Evolutionary conservation across 2,797 vertebrate genomes (phyloP).

Genomic region (Thamnophis elegans): DNA sequence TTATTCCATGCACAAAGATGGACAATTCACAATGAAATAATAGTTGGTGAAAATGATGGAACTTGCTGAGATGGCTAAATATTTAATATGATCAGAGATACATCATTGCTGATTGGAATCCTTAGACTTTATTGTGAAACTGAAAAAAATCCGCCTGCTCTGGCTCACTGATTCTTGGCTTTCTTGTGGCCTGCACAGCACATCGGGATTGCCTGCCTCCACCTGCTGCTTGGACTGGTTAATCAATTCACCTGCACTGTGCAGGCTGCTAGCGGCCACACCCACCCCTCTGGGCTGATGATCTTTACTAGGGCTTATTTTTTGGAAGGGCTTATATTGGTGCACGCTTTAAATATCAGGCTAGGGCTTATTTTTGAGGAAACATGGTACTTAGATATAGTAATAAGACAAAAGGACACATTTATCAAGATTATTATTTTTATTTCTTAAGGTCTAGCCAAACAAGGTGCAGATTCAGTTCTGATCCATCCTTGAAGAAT

Average conservation of each 20-base stretch:
- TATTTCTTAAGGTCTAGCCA: not conserved
- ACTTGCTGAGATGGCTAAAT: not conserved
- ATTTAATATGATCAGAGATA: not conserved
- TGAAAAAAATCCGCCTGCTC: not conserved
- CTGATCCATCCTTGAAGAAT: not conserved
- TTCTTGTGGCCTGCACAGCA: no score
- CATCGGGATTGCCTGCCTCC: no score
- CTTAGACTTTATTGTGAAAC: not conserved
- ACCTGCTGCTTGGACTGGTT: no score
- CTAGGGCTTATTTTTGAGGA: no score
- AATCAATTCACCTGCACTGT: no score
- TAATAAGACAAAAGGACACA: not conserved
- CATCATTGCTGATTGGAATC: not conserved
- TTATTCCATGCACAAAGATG: not conserved
- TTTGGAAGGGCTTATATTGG: no score
- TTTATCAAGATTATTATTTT: constrained; percentile 46
- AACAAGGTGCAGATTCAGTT: not conserved
- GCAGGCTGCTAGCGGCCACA: no score
- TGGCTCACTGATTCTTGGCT: no score
- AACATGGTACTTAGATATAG: not conserved
- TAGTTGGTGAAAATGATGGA: not conserved
- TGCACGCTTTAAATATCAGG: no score
- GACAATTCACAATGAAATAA: not conserved
- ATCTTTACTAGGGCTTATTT: no score
- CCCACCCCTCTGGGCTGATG: no score